phyloP scores from a whole-genome alignment of 2,888 invertebrate species.

The Balanococcus diminutus region DNA sequence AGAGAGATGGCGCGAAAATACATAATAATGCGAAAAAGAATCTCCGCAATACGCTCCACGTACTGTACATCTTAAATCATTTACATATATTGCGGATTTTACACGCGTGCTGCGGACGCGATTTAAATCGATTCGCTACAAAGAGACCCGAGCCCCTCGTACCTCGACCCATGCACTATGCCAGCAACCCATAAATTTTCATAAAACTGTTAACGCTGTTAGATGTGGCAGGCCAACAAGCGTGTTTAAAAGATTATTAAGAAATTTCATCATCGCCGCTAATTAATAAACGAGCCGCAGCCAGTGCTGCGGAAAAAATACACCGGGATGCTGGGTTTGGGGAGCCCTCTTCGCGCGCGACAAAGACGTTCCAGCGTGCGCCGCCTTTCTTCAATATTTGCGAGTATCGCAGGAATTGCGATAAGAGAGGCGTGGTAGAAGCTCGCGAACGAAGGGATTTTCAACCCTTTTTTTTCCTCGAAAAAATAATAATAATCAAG shows the following conservation, averaged over 20 bases:
- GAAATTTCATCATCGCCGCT: constrained; percentile 32
- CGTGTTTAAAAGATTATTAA: constrained; percentile 34
- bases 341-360: neutral
- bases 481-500: constrained; percentile 40
- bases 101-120: neutral
- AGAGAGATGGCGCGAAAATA: neutral
- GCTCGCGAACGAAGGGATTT: constrained; percentile 22
- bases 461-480: constrained; percentile 56
- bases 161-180: neutral
- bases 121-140: neutral
- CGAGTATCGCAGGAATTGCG: neutral
- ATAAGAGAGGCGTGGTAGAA: constrained; percentile 50
- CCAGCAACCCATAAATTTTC: neutral
- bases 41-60: too few relatives aligned
- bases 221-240: neutral
- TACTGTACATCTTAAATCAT: neutral
- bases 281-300: constrained; percentile 9
- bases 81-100: neutral
- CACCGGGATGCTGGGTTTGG: neutral
- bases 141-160: neutral
- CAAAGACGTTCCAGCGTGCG: too few relatives aligned
- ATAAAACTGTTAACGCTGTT: constrained; percentile 12
- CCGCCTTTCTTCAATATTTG: neutral
- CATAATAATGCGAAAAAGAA: neutral
- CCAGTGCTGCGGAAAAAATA: neutral